Base-by-base conservation (phyloP, 2,113 vertebrate genomes). In the Recurvirostra avosetta region DNA sequence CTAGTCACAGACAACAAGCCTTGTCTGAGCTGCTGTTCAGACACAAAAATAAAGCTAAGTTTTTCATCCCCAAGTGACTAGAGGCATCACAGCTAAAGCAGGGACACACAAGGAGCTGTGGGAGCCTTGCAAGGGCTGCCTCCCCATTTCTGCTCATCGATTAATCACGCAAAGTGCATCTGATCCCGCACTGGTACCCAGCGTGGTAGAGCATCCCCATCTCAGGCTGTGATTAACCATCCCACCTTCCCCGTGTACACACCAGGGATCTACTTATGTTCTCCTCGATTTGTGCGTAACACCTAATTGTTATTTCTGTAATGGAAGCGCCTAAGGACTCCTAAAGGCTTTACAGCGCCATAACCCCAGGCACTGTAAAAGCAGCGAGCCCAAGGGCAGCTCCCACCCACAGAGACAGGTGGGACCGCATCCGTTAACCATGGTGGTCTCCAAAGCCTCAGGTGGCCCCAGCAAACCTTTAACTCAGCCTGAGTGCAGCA, bases 1-100 rank as follows among this genome's bases (percentile, higher is more conserved):
- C 73, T n/a, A 68, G 67, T 45, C 40, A 86, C 68, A 94, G 94
- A 83, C 78, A 81, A 55, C 11, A 62, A 56, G 30, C 75, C 72
- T 81, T 68, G 61, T 81, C 88, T 94, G 68, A 96, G 88, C 88
- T 41, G 40, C 73, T 86, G 65, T 40, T 93, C 86, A 96, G 72
- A 91, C 72, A 94, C 36, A 49, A 61, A 93, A 70, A 40, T 17
- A 79, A 67, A 81, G 41, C 9, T 34, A 91, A 75, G 19, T 62
- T 92, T 80, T 89, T 82, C 80, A 87, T 63, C 52, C 68, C 30
- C 21, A 21, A 22, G 47, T 68, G 72, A 68, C 34, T 70, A 32
- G 19, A 79, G 62, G 61, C 40, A 72, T 20, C 52, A 77, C 38
- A 86, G 59, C 75, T 66, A 49, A 73, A 88, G 53, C 47, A 63